phyloP scores from a whole-genome alignment of 1,140 invertebrate species.

The Drosophila parabipectinata region DNA sequence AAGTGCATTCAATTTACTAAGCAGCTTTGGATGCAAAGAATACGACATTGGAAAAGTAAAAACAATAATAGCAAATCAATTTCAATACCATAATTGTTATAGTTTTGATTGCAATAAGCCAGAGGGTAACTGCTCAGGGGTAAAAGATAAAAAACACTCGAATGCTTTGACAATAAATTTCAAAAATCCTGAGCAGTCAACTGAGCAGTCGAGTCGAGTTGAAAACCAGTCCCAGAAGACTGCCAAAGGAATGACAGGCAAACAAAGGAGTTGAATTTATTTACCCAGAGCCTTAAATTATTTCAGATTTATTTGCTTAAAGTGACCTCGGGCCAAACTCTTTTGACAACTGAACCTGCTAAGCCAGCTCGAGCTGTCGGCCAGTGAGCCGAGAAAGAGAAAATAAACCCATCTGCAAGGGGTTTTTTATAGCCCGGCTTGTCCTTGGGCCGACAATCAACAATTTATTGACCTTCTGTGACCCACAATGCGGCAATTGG shows the following conservation, averaged over 20 bases:
- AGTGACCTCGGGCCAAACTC: constrained; percentile 32
- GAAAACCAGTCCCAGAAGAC: constrained; percentile 25
- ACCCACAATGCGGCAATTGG: constrained; percentile 28
- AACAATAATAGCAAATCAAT: constrained; percentile 36
- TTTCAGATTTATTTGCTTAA: constrained; percentile 53
- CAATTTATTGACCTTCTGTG: constrained; percentile 49
- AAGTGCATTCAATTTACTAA: constrained; percentile 48
- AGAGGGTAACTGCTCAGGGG: constrained; percentile 10
- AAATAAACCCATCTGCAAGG: constrained; percentile 18
- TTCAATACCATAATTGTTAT: constrained; percentile 38
- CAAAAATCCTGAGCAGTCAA: constrained; percentile 11
- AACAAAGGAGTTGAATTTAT: constrained; percentile 47
- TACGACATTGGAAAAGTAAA: background rate
- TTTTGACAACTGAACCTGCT: constrained; percentile 35
- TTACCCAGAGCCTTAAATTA: constrained; percentile 38
- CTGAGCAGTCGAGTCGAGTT: constrained; percentile 15
- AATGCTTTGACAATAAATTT: constrained; percentile 38
- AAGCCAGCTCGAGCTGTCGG: constrained; percentile 17
- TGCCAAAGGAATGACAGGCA: constrained; percentile 14
- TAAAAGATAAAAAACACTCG: constrained; percentile 21
- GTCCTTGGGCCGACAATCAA: constrained; percentile 34
- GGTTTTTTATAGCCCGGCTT: constrained; percentile 2
- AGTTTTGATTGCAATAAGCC: constrained; percentile 23
- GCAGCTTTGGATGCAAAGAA: constrained; percentile 25
- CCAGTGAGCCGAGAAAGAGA: constrained; percentile 25